Percentiles rank a stretch among this genome's conserved stretches.
These are phyloP conservation scores for Chroicocephalus ridibundus DNA, from an alignment of 2,113 vertebrate species.

Conservation along the genomic window DNA sequence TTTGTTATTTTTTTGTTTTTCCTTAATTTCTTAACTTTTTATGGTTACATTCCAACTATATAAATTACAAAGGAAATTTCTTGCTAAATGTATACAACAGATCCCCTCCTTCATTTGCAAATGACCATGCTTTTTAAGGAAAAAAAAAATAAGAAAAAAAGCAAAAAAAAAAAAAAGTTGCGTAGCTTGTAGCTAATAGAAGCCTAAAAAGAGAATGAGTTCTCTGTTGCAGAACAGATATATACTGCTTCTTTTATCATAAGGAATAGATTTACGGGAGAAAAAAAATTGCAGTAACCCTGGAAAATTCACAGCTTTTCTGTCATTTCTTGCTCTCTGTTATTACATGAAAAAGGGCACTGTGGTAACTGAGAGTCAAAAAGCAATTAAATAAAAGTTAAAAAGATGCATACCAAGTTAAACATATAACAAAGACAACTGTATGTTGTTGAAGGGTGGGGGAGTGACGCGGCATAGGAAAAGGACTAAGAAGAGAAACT, in stretches of 20 bases:
- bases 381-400: slow-evolving; percentile 24
- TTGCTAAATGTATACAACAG: not conserved
- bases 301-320: slow-evolving; percentile 38
- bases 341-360: not conserved
- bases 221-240: slow-evolving; percentile 47
- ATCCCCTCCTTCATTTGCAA: slow-evolving; percentile 24
- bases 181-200: slow-evolving; percentile 56
- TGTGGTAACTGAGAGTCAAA: not conserved
- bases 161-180: not conserved
- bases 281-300: not conserved
- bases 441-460: not conserved
- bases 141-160: not conserved
- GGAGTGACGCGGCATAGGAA: too few relatives aligned
- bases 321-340: slow-evolving; percentile 16
- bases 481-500: not conserved
- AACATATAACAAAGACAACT: not conserved
- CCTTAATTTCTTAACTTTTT: not conserved
- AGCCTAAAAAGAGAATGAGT: slow-evolving; percentile 46
- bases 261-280: slow-evolving; percentile 30
- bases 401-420: not conserved
- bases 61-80: not conserved
- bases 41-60: fast-evolving
- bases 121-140: slow-evolving; percentile 4
- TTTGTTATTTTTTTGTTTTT: not conserved
- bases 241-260: slow-evolving; percentile 32